These are phyloP conservation scores for Gymnopithys bicolor DNA, from an alignment of 2,797 vertebrate genomes.

Conservation along the genomic window DNA sequence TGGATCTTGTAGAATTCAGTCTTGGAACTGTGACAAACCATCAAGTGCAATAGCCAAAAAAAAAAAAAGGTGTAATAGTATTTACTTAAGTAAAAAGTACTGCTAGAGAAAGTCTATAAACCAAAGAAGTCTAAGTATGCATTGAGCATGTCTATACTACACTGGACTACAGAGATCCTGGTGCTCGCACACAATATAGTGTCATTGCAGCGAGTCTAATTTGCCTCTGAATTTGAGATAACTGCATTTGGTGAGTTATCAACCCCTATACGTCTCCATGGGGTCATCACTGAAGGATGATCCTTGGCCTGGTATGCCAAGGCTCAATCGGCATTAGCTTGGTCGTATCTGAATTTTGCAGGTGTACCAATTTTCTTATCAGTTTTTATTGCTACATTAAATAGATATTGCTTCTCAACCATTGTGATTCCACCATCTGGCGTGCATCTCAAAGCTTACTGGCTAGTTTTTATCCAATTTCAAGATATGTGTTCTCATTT, in stretches of 20 bases:
- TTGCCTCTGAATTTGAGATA: neutral
- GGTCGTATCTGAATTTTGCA: neutral
- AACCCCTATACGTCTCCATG: neutral
- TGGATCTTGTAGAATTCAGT: neutral
- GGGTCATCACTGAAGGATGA: neutral
- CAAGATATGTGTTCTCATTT: neutral
- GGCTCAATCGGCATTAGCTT: neutral
- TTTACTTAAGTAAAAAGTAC: neutral
- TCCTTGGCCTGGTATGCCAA: neutral
- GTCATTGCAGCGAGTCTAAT: neutral
- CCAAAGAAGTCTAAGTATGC: neutral
- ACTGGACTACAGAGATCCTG: neutral
- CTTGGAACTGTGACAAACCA: neutral
- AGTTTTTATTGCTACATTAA: neutral
- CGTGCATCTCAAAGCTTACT: neutral
- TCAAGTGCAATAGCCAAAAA: neutral
- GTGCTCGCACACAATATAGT: neutral
- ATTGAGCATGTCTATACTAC: accelerated
- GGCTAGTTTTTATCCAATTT: conserved; percentile 25
- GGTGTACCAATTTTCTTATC: conserved; percentile 3
- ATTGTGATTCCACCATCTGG: neutral
- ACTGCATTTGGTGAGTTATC: neutral
- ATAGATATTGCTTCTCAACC: neutral
- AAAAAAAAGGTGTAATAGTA: neutral
- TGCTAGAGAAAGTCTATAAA: neutral